Base-by-base conservation (phyloP, 2,888 invertebrate genomes). In the Synanthedon formicaeformis region DNA sequence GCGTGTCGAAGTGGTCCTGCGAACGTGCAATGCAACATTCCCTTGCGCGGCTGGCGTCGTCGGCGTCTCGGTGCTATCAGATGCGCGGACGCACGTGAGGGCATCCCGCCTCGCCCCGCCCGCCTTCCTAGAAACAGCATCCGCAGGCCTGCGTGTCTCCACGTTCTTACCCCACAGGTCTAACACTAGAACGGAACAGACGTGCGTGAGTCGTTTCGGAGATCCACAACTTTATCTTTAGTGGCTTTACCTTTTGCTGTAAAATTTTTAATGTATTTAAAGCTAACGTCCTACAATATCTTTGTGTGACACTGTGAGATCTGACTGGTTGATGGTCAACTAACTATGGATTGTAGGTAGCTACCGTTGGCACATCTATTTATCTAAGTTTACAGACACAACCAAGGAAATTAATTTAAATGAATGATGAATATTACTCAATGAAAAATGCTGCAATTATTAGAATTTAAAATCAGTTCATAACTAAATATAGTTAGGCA, bases 41-140 rank as follows among this genome's bases (percentile, higher is more conserved):
- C 67, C 66, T 34, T n/a, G 59, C 60, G 64, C 63, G 64, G 63
- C 55, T 62, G 57, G 58, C 66, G 61, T 57, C 64, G 63, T 58
- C 59, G 34, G 55, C 55, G 45, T 41, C 18, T 18, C 18, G 18
- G 49, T 56, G 59, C 67, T 80, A 80, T 82, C 81, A 63, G 79
- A 82, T 81, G 70, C 69, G 69, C 71, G 59, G 54, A 66, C 65
- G 75, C 77, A 79, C 84, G 83, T 85, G 84, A 79, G 69, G 81
- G 79, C 70, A 81, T 78, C 71, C 50, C 16, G 49, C 51, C 11
- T 45, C 23, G 40, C 50, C 61, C 59, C 63, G 55, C 55, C 55
- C 51, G 27, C 45, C 23, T 34, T 34, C 50, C 40, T 14, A 50
- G 34, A 40, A 50, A 50, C 50, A 50, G 40, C 50, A 50, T 50